phyloP scores from a whole-genome alignment of 2,888 invertebrate genomes.

The Yponomeuta evonymella region DNA sequence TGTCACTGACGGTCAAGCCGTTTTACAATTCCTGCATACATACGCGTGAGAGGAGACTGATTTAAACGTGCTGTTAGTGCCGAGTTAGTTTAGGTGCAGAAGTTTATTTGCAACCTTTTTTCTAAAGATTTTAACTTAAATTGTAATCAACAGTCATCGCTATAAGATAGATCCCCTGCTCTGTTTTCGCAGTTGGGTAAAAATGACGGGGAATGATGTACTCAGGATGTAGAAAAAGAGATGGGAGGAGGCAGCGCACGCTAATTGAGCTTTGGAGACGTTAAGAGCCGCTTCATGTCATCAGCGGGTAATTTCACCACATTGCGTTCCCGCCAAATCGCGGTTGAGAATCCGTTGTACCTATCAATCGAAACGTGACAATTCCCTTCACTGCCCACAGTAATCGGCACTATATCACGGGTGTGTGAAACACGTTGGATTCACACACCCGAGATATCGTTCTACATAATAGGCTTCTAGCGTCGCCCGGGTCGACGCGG shows the following conservation, averaged over 20 bases:
- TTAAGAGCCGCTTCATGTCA: neutral
- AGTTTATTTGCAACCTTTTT: too few species aligned
- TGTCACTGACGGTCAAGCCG: too few species aligned
- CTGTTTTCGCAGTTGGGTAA: too few species aligned
- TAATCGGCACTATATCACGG: neutral
- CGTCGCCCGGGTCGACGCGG: neutral
- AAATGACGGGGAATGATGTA: constrained; percentile 22
- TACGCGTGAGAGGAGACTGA: too few species aligned
- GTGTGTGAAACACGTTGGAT: neutral
- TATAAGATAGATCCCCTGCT: too few species aligned
- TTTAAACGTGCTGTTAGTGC: too few species aligned
- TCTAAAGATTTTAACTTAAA: too few species aligned
- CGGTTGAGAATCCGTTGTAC: too few species aligned
- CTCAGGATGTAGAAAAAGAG: constrained; percentile 19
- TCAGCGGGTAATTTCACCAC: neutral
- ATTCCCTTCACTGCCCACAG: neutral
- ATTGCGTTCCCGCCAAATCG: neutral
- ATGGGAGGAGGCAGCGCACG: neutral
- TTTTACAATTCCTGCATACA: too few species aligned
- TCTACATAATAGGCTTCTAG: neutral
- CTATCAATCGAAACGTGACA: neutral
- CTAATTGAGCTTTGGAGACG: neutral
- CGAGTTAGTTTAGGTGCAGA: too few species aligned
- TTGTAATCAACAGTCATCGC: too few species aligned
- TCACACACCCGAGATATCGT: neutral